phyloP scores from a whole-genome alignment of 2,888 invertebrate species.

The Schizotus pectinicornis region DNA sequence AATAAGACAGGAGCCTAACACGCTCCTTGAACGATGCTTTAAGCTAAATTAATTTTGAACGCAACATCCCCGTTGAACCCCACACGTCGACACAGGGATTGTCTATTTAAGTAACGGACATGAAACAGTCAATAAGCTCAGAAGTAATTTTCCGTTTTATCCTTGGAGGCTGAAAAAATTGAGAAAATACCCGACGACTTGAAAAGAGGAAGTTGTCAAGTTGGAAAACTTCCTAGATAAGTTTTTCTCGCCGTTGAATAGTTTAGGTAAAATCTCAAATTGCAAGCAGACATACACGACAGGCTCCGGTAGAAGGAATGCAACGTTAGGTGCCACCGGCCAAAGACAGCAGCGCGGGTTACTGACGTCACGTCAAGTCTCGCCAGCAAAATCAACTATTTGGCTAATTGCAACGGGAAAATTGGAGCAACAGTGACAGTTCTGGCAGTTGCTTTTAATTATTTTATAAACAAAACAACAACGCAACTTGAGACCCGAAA shows the following conservation, averaged over 20 bases:
- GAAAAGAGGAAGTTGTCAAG: conserved; percentile 3
- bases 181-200: neutral
- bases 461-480: conserved; percentile 8
- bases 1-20: conserved; percentile 12
- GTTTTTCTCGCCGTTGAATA: neutral
- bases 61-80: neutral
- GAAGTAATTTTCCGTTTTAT: conserved; percentile 4
- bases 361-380: conserved; percentile 23
- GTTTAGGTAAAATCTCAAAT: neutral
- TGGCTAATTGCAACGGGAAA: conserved; percentile 27
- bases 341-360: conserved; percentile 2
- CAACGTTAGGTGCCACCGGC: conserved; percentile 10
- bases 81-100: conserved; percentile 12
- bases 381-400: conserved; percentile 32
- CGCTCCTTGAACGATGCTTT: conserved; percentile 4
- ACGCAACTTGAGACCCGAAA: conserved; percentile 18
- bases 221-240: conserved; percentile 6
- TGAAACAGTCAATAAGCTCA: conserved; percentile 1
- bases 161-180: neutral
- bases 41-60: conserved; percentile 17
- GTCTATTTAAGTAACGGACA: no score
- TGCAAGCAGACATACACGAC: neutral
- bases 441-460: conserved; percentile 27
- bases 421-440: conserved; percentile 14
- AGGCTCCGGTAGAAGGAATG: conserved; percentile 9